Conservation (phyloP, 1,140 invertebrate genomes). For the Druon quercuslanigerum region DNA sequence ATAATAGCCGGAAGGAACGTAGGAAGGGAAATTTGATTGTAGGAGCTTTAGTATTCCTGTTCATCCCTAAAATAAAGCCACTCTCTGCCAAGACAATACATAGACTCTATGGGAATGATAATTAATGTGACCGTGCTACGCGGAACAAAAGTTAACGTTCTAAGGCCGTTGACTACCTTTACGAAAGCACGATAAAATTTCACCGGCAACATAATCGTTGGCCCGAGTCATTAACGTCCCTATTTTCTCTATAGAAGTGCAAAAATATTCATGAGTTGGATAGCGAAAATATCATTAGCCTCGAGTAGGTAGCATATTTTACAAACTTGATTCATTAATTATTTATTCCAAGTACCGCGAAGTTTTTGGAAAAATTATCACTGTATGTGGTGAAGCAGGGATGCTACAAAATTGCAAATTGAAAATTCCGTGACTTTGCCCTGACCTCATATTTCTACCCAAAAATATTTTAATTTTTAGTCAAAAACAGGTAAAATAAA, state of each 20-base stretch:
- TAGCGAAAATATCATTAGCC: not conserved
- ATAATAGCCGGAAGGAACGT: not conserved
- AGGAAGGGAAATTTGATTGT: not conserved
- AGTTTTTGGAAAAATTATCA: too few species aligned
- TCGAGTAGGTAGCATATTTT: not conserved
- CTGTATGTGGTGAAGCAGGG: too few species aligned
- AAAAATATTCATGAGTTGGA: not conserved
- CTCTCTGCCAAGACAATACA: conserved; percentile 15
- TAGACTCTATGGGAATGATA: conserved; percentile 6
- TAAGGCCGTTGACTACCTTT: conserved; percentile 17
- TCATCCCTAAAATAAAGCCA: conserved; percentile 1
- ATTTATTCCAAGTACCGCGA: not conserved
- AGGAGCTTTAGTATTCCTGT: not conserved
- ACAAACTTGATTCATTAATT: not conserved
- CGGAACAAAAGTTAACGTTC: conserved; percentile 25
- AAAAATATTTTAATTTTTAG: too few species aligned
- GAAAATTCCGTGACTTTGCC: too few species aligned
- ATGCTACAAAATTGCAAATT: too few species aligned
- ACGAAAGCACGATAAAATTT: conserved; percentile 21
- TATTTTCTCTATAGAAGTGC: not conserved
- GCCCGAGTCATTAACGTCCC: not conserved
- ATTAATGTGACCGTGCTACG: conserved; percentile 9
- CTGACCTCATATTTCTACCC: too few species aligned
- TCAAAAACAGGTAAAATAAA: too few species aligned
- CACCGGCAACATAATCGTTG: conserved; percentile 14